A percentile compares a stretch with the other conserved stretches of the same genome.
phyloP scores from a whole-genome alignment of 2,113 vertebrate genomes.

The Tetraodon nigroviridis region DNA sequence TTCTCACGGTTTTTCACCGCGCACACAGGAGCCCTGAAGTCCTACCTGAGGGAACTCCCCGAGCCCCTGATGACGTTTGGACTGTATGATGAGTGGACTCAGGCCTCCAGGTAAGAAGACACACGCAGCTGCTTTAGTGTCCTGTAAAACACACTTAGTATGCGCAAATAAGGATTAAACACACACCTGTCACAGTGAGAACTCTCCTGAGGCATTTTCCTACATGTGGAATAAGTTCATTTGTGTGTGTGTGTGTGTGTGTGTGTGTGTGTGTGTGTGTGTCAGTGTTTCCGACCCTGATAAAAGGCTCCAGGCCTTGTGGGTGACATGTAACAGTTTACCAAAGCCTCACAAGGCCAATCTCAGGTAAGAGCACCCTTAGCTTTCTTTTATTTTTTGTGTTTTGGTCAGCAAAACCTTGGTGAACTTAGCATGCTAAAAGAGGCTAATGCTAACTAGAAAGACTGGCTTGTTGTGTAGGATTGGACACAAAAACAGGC shows the following conservation, averaged over 20 bases:
- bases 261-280: constrained; percentile 31
- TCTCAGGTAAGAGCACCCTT: constrained; percentile 77
- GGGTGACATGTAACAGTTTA: constrained; percentile 88
- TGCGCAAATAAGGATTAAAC: constrained; percentile 1
- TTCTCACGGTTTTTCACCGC: constrained; percentile 16
- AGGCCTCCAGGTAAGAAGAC: constrained; percentile 85
- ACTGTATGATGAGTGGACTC: constrained; percentile 92
- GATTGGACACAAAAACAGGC: background rate
- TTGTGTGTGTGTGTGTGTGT: constrained; percentile 10
- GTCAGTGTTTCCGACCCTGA: constrained; percentile 87
- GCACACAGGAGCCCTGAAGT: constrained; percentile 90
- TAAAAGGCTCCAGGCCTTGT: constrained; percentile 92
- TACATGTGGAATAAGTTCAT: constrained; percentile 5
- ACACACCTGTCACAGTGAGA: constrained; percentile 10
- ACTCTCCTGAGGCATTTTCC: background rate
- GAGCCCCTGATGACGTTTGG: constrained; percentile 94
- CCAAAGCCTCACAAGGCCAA: constrained; percentile 89
- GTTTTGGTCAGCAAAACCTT: background rate
- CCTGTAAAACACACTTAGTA: constrained; percentile 9
- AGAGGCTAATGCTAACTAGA: too few species aligned
- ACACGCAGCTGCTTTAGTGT: constrained; percentile 16
- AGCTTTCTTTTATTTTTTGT: background rate
- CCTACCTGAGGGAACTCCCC: constrained; percentile 93
- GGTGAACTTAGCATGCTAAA: too few species aligned
- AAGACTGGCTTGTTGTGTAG: too few species aligned